Evolutionary conservation across 2,797 vertebrate species (phyloP), one percentile per base, ranked within the genome.

Genomic region (Dendrocincla tyrannina): DNA sequence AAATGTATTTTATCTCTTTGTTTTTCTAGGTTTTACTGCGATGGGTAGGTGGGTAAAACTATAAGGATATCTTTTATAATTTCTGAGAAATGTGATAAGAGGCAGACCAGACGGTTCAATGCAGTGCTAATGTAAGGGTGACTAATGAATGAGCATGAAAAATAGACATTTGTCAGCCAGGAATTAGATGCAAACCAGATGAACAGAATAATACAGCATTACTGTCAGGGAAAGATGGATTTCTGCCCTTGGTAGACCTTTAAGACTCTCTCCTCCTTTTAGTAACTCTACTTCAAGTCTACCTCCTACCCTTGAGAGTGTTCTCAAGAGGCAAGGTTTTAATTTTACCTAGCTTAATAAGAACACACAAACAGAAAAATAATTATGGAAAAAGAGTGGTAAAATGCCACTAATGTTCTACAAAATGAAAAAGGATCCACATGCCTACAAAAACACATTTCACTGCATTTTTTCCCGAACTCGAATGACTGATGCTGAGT

Each of bases 101-200:
- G 91, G 81, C 84, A 97, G 94, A 82, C 53, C 49, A 74, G 87
- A 94, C 25, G 35, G 83, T 97, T 87, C 70, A 96, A 91, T 81
- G 75, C 78, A 95, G 85, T 74, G 87, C 52, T 97, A 97, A 97
- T 79, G 90, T 70, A 94, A 77, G 85, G 81, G 80, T 97, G 95
- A 98, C 73, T 84, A 98, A 97, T 98, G 96, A 98, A 96, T 91
- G 95, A 95, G 93, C 79, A 96, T 93, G 95, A 96, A 97, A 97
- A 98, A 96, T 10, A 25, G 97, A 96, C 96, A 96, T 89, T 97
- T 96, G 95, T 97, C 97, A 97, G 83, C 66, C 86, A 95, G 88
- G 94, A 96, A 97, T 97, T 96, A 96, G 95, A 98, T 93, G 95
- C 95, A 97, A 97, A 97, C 92, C 94, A 96, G 94, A 96, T 0